A percentile compares a stretch with the other conserved stretches of the same genome.
These are phyloP conservation scores for Apamea crenata DNA, from an alignment of 2,888 invertebrate species.

Conservation along the genomic window DNA sequence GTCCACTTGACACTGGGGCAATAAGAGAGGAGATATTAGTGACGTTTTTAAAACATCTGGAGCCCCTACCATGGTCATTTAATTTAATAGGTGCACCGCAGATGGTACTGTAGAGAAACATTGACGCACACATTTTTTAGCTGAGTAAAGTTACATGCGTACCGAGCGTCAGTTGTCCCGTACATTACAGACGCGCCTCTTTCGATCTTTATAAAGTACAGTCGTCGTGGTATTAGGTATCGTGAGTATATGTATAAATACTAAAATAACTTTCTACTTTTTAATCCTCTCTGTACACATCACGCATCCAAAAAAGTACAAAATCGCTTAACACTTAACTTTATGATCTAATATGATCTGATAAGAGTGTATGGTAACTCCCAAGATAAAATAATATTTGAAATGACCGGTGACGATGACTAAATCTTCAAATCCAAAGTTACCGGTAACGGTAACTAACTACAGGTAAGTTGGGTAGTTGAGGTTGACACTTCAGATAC, in stretches of 20 bases:
- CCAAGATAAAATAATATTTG: not conserved
- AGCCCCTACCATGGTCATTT: not conserved
- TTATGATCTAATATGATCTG: not conserved
- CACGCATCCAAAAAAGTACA: not conserved
- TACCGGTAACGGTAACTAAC: not conserved
- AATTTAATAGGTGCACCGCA: not conserved
- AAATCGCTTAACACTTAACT: not conserved
- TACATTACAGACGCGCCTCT: not conserved
- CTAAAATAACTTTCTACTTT: not conserved
- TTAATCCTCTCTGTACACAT: not conserved
- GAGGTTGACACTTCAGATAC: not conserved
- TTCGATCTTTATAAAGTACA: not conserved
- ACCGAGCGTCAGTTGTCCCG: not conserved
- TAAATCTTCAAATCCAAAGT: not conserved
- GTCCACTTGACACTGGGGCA: constrained; percentile 94
- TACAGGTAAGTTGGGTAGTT: not conserved
- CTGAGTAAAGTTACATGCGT: no score
- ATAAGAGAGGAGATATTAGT: not conserved
- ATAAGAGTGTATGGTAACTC: no score
- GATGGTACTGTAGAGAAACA: not conserved
- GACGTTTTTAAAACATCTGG: not conserved
- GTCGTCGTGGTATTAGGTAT: not conserved
- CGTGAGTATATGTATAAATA: not conserved
- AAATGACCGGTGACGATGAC: not conserved
- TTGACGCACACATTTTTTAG: not conserved